phyloP scores from a whole-genome alignment of 2,113 vertebrate species.

The Nematolebias whitei region DNA sequence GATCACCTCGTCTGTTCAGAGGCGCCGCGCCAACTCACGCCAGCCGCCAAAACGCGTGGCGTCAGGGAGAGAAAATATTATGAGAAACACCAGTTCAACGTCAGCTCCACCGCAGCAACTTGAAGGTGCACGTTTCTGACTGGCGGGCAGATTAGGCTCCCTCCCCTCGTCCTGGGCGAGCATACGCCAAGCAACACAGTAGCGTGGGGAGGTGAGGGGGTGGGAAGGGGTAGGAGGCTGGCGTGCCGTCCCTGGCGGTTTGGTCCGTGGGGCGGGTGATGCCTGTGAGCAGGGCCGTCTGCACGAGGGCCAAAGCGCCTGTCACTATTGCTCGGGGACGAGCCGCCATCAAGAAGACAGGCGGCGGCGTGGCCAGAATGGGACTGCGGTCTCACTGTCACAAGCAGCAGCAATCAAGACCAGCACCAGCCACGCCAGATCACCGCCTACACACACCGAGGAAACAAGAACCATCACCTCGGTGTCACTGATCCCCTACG shows the following conservation, averaged over 20 bases:
- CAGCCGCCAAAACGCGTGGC: slow-evolving; percentile 46
- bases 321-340: slow-evolving; percentile 78
- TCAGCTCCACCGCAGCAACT: slow-evolving; percentile 45
- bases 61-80: slow-evolving; percentile 22
- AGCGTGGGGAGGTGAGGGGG: slow-evolving; percentile 51
- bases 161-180: slow-evolving; percentile 41
- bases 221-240: slow-evolving; percentile 53
- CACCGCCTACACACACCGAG: slow-evolving; percentile 46
- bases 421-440: slow-evolving; percentile 70
- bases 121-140: slow-evolving; percentile 52
- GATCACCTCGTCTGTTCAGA: slow-evolving; percentile 49
- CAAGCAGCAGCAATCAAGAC: slow-evolving; percentile 80
- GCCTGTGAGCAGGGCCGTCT: slow-evolving; percentile 81
- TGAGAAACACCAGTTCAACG: slow-evolving; percentile 22
- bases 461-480: slow-evolving; percentile 39
- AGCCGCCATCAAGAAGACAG: slow-evolving; percentile 77
- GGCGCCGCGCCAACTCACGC: slow-evolving; percentile 41
- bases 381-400: slow-evolving; percentile 79
- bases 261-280: slow-evolving; percentile 73
- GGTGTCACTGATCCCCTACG: slow-evolving; percentile 30
- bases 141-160: slow-evolving; percentile 47
- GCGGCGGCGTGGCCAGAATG: slow-evolving; percentile 70
- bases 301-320: slow-evolving; percentile 75
- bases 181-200: slow-evolving; percentile 62
- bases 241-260: slow-evolving; percentile 74